phyloP scores from a whole-genome alignment of 2,888 invertebrate species.

The Idaea straminata region DNA sequence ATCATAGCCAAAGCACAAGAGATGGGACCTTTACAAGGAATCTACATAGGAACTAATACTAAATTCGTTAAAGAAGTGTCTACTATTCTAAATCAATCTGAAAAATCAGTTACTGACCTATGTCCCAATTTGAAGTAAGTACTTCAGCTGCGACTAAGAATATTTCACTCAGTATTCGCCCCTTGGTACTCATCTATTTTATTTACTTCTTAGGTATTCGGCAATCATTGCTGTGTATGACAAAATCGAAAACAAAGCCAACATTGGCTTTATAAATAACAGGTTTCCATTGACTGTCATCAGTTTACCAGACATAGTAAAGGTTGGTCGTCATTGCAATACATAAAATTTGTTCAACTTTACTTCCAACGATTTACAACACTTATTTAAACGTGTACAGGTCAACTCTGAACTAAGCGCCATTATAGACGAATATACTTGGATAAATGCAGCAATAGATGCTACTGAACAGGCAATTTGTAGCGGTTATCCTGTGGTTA shows the following conservation, averaged over 20 bases:
- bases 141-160: background rate
- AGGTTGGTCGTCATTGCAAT: background rate
- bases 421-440: background rate
- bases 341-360: background rate
- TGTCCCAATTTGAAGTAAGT: constrained; percentile 1
- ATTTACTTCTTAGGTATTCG: background rate
- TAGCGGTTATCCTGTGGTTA: background rate
- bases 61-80: constrained; percentile 7
- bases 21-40: constrained; percentile 3
- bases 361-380: background rate
- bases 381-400: background rate
- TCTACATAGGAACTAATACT: constrained; percentile 20
- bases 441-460: background rate
- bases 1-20: background rate
- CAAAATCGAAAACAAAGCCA: background rate
- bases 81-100: background rate
- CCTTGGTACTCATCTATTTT: background rate
- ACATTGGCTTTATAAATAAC: background rate
- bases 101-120: background rate
- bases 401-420: background rate
- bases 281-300: background rate
- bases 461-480: background rate
- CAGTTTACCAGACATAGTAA: background rate
- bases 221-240: background rate
- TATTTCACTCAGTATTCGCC: background rate